Evolutionary conservation across 2,888 invertebrate genomes (phyloP).

Genomic region (Chymomyza fuscimana): DNA sequence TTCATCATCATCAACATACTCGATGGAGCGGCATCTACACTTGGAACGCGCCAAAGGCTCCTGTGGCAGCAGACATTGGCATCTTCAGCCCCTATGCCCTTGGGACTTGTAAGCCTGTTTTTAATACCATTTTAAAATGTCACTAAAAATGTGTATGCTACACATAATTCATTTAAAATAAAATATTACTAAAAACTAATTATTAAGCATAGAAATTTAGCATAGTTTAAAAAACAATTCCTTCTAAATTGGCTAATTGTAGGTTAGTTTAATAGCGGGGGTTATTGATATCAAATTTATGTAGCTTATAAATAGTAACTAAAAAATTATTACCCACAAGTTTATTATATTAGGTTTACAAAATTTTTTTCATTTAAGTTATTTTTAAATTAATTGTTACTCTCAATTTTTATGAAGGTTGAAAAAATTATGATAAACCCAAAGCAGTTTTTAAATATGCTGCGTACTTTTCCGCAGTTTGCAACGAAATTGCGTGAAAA

Average conservation of each 20-base stretch:
- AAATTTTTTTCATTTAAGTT: slow-evolving; percentile 45
- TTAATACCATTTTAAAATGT: slow-evolving; percentile 58
- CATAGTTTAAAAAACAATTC: slow-evolving; percentile 14
- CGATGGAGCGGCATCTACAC: not conserved
- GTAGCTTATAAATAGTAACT: slow-evolving; percentile 17
- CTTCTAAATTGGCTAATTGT: slow-evolving; percentile 28
- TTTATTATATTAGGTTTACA: not conserved
- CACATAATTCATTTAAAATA: not conserved
- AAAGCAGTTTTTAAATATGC: slow-evolving; percentile 51
- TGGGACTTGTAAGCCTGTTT: slow-evolving; percentile 55
- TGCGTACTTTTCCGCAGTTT: slow-evolving; percentile 33
- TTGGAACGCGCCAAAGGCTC: not conserved
- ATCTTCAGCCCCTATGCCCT: not conserved
- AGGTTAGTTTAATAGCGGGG: slow-evolving; percentile 16
- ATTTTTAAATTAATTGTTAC: slow-evolving; percentile 43
- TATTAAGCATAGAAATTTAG: slow-evolving; percentile 14
- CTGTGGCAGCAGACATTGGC: not conserved
- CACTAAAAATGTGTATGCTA: slow-evolving; percentile 13
- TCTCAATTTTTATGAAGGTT: slow-evolving; percentile 58
- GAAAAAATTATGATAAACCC: slow-evolving; percentile 48
- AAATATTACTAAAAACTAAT: slow-evolving; percentile 1
- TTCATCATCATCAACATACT: not conserved
- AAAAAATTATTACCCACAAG: not conserved
- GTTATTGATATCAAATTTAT: slow-evolving; percentile 34
- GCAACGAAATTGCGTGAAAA: slow-evolving; percentile 1